Evolutionary conservation across 2,888 invertebrate species (phyloP).

Genomic region (Tigriopus californicus): DNA sequence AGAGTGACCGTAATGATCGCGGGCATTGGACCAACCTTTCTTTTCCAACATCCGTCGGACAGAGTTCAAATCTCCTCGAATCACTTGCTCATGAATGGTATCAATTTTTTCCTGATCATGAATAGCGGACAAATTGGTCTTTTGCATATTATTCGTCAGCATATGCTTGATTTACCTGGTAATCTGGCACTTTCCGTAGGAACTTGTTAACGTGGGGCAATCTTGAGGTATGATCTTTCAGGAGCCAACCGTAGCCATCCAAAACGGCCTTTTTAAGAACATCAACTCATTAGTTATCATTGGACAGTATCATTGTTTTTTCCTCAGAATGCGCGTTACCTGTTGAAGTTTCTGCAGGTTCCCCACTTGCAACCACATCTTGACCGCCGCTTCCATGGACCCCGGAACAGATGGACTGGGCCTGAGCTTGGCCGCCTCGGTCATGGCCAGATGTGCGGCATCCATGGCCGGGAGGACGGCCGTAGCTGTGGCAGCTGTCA

Average conservation of each 20-base stretch:
- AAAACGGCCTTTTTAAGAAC: conserved; percentile 25
- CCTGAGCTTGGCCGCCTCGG: not conserved
- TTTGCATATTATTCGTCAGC: too few relatives aligned
- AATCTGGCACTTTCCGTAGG: conserved; percentile 28
- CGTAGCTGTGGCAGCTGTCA: not conserved
- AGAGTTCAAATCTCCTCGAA: conserved; percentile 27
- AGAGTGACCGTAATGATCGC: conserved; percentile 23
- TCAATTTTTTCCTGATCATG: conserved; percentile 26
- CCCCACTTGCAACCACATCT: conserved; percentile 29
- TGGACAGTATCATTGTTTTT: not conserved
- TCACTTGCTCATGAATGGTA: conserved; percentile 28
- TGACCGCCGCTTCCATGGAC: conserved; percentile 25
- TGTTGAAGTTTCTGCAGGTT: conserved; percentile 27
- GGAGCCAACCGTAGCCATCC: conserved; percentile 29
- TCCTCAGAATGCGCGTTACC: not conserved
- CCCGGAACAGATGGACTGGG: conserved; percentile 5
- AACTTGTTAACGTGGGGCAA: conserved; percentile 26
- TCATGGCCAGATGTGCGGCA: not conserved
- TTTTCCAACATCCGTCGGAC: conserved; percentile 27
- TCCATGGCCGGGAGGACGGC: conserved; percentile 1
- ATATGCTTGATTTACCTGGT: conserved; percentile 23
- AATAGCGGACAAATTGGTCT: too few relatives aligned
- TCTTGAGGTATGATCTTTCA: conserved; percentile 26
- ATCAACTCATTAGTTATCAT: not conserved
- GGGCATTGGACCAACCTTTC: conserved; percentile 24